phyloP scores from a whole-genome alignment of 1,140 invertebrate genomes.

The Sipha flava region DNA sequence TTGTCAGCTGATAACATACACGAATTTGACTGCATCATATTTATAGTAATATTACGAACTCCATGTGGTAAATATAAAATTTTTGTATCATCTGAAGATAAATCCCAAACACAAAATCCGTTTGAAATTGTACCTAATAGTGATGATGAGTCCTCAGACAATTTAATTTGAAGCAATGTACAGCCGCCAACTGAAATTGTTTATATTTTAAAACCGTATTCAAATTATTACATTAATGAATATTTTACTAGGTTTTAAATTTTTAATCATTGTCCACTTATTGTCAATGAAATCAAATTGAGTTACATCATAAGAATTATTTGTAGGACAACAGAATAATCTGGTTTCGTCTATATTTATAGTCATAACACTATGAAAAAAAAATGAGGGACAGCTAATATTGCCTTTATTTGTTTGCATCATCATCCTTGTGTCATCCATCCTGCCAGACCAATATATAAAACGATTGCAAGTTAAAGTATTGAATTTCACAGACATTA shows the following conservation, averaged over 20 bases:
- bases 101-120: slow-evolving; percentile 69
- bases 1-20: slow-evolving; percentile 82
- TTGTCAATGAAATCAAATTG: slow-evolving; percentile 49
- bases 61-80: slow-evolving; percentile 75
- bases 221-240: background rate
- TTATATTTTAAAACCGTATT: background rate
- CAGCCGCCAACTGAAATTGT: slow-evolving; percentile 43
- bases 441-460: slow-evolving; percentile 67
- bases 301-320: slow-evolving; percentile 50
- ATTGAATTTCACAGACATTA: slow-evolving; percentile 64
- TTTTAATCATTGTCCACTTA: slow-evolving; percentile 38
- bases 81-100: slow-evolving; percentile 45
- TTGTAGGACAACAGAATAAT: slow-evolving; percentile 54
- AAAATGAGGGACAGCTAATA: slow-evolving; percentile 2
- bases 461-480: slow-evolving; percentile 62
- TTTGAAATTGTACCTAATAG: slow-evolving; percentile 76
- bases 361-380: slow-evolving; percentile 53
- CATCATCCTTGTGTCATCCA: slow-evolving; percentile 63
- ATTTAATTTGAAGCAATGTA: slow-evolving; percentile 68
- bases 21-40: slow-evolving; percentile 75
- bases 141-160: slow-evolving; percentile 70
- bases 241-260: background rate
- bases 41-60: slow-evolving; percentile 82
- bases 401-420: slow-evolving; percentile 48
- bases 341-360: slow-evolving; percentile 50